Evolutionary conservation across 2,888 invertebrate genomes (phyloP).

Genomic region (Dendrolimus pini): DNA sequence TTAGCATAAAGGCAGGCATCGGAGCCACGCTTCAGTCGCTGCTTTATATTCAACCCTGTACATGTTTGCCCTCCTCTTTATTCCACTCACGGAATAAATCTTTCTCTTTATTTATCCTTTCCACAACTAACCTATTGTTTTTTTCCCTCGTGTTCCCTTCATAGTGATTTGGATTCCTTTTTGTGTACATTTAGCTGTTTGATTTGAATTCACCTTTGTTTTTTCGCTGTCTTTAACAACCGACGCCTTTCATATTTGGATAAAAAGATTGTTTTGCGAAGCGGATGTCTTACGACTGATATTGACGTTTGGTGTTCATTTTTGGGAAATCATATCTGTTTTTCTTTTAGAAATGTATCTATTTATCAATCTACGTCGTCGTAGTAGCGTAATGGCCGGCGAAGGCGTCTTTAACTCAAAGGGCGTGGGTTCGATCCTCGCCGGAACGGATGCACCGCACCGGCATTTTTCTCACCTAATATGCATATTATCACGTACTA

Average conservation of each 20-base stretch:
- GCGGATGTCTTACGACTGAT: neutral
- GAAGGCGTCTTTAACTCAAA: no score
- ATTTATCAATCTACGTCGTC: neutral
- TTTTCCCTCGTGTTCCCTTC: conserved; percentile 24
- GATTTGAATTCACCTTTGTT: neutral
- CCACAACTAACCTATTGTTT: conserved; percentile 48
- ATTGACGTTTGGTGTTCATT: neutral
- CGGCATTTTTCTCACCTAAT: no score
- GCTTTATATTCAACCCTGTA: conserved; percentile 40
- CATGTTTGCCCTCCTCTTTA: conserved; percentile 33
- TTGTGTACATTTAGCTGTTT: conserved; percentile 9
- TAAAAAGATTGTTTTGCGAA: neutral
- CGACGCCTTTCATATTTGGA: neutral
- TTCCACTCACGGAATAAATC: conserved; percentile 57
- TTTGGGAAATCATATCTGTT: neutral
- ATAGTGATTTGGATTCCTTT: conserved; percentile 30
- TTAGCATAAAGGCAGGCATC: neutral
- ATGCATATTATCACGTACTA: no score
- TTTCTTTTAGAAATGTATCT: neutral
- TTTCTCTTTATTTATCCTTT: conserved; percentile 48
- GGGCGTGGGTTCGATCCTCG: no score
- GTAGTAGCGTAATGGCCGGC: no score
- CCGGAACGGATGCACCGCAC: no score
- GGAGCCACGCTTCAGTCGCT: conserved; percentile 13
- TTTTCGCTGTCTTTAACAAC: neutral